phyloP scores from a whole-genome alignment of 2,113 vertebrate species.

The Thalassarche chlororhynchos region DNA sequence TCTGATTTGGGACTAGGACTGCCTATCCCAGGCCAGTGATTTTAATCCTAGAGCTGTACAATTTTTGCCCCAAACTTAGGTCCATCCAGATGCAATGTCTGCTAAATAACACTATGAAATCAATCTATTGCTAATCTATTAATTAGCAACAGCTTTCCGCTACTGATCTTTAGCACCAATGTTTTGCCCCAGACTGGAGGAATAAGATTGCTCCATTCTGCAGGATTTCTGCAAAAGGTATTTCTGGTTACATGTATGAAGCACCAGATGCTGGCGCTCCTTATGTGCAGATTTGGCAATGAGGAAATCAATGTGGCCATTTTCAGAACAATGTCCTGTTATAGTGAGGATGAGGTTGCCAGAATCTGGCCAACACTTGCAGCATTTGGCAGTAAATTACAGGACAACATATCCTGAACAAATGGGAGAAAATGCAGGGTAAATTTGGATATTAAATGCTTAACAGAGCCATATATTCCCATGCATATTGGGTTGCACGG shows the following conservation, averaged over 20 bases:
- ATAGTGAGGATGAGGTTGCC: neutral
- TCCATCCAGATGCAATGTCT: neutral
- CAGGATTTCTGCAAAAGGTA: neutral
- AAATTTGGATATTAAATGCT: neutral
- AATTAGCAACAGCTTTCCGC: neutral
- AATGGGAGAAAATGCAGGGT: neutral
- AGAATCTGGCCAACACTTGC: neutral
- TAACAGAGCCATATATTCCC: neutral
- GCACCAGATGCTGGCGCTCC: neutral
- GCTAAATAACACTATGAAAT: neutral
- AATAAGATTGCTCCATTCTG: neutral
- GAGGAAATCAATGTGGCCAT: neutral
- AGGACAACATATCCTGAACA: neutral
- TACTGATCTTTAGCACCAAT: neutral
- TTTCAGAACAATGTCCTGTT: neutral
- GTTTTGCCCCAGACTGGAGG: neutral
- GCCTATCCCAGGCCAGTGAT: too few species aligned
- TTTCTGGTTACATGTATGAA: neutral
- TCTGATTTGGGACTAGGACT: neutral
- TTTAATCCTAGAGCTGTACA: neutral
- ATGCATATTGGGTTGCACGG: neutral
- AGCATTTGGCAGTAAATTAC: neutral
- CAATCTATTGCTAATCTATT: neutral
- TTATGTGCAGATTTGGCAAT: neutral
- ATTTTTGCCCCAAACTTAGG: neutral